Percentiles rank a stretch among this genome's conserved stretches.
Conservation (phyloP, 2,113 vertebrate genomes). For the Seriola quinqueradiata region DNA sequence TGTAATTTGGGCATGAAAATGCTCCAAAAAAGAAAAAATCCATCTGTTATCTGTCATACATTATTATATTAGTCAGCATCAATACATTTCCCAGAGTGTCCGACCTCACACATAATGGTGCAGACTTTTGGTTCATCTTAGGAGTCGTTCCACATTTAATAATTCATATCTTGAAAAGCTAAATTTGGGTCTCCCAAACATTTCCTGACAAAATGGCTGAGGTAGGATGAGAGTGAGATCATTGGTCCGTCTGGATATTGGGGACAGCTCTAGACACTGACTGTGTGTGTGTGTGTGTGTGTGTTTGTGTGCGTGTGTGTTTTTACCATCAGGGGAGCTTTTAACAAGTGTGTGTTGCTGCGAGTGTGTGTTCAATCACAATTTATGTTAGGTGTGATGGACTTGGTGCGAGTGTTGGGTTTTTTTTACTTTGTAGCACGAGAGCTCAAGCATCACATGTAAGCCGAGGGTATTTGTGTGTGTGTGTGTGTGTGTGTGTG, state of each 20-base stretch:
- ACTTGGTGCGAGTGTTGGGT: not conserved
- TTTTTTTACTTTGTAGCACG: slow-evolving; percentile 41
- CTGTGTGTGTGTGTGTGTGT: slow-evolving; percentile 32
- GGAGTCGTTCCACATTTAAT: slow-evolving; percentile 65
- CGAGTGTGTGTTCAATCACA: slow-evolving; percentile 17
- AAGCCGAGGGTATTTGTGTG: slow-evolving; percentile 2
- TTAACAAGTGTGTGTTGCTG: slow-evolving; percentile 21
- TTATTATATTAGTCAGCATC: slow-evolving; percentile 14
- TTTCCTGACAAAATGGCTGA: slow-evolving; percentile 68
- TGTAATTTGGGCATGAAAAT: slow-evolving; percentile 22
- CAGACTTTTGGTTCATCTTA: slow-evolving; percentile 44
- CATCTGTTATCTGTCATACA: not conserved
- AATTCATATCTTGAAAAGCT: slow-evolving; percentile 64
- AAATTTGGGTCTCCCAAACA: slow-evolving; percentile 68
- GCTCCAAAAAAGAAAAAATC: not conserved
- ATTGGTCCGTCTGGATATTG: slow-evolving; percentile 39
- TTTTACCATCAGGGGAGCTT: slow-evolving; percentile 28
- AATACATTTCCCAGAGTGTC: slow-evolving; percentile 16
- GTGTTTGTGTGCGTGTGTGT: slow-evolving; percentile 6
- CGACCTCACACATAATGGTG: not conserved
- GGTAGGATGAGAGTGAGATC: slow-evolving; percentile 47
- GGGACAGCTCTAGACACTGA: slow-evolving; percentile 12
- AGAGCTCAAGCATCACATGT: slow-evolving; percentile 34
- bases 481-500: slow-evolving; percentile 18
- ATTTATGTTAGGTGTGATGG: slow-evolving; percentile 43